Evolutionary conservation across 2,797 vertebrate genomes (phyloP), one percentile per base, ranked within the genome.

Genomic region (Melanotaenia boesemani): DNA sequence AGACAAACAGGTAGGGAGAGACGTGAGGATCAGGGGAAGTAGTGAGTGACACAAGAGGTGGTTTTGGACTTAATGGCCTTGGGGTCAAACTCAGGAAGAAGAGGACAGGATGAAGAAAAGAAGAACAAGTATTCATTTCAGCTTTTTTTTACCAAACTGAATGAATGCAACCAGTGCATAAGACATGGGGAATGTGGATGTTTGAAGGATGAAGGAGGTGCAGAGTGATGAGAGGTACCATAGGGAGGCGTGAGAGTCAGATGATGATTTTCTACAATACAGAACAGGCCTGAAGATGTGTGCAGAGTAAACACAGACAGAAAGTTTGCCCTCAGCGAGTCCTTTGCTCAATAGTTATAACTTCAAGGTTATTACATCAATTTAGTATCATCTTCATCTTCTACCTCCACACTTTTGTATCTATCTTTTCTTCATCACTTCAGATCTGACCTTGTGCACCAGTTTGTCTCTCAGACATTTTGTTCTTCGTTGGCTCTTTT

Each of bases 1-100:
- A 80, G 89, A 91, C 82, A 90, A 91, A 93, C 80, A 82, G 86
- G 67, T 75, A 78, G 85, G 72, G 86, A 70, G 76, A 88, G 76
- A 83, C 58, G 76, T 79, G 81, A 87, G 75, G 74, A 71, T 67
- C 54, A 82, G 55, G 44, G 57, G 52, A 69, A 72, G 74, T 50
- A 85, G 59, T 70, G 80, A 84, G 77, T 81, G 87, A 85, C 79
- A 75, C 30, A 60, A 86, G 73, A 70, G 61, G 70, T 70, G 8
- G 28, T 57, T 72, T 74, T 62, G 48, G 83, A 77, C 50, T 71
- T 70, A 0, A 36, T 54, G 67, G 74, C 81, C 81, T 82, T 63
- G 13, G 79, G 67, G 78, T 83, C 79, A 76, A 59, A 68, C 66
- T 52, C 11, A 1, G 46, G 67, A 65, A 61, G 58, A 50, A 34